Evolutionary conservation across 2,113 vertebrate genomes (phyloP).

Genomic region (Callipepla squamata): DNA sequence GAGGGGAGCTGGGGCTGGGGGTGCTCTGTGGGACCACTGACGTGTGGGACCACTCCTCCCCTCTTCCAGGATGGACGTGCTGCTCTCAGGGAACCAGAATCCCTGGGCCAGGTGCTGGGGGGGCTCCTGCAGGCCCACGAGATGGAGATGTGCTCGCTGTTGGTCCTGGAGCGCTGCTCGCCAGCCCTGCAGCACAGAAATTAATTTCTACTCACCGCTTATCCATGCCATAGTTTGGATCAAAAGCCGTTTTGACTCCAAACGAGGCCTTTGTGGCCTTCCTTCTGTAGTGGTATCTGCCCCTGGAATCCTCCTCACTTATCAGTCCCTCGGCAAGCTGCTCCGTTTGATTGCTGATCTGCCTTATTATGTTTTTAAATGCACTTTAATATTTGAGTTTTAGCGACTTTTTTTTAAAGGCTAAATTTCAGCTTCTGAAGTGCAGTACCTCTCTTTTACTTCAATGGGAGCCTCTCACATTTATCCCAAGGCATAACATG

Average conservation of each 20-base stretch:
- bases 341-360: constrained; percentile 55
- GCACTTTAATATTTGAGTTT: constrained; percentile 46
- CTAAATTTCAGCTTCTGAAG: constrained; percentile 36
- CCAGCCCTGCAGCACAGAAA: background rate
- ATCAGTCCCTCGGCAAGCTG: background rate
- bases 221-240: background rate
- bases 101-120: background rate
- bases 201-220: background rate
- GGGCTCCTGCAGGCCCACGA: background rate
- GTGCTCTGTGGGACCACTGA: too few species aligned
- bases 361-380: constrained; percentile 62
- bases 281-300: background rate
- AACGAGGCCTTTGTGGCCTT: constrained; percentile 30
- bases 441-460: background rate
- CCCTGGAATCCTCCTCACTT: constrained; percentile 2
- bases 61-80: too few species aligned
- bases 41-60: too few species aligned
- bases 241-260: background rate
- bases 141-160: accelerated
- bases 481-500: constrained; percentile 36
- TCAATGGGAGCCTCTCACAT: background rate
- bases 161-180: background rate
- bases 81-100: accelerated
- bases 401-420: constrained; percentile 1
- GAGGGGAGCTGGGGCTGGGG: background rate